A percentile compares a stretch with the other conserved stretches of the same genome.
Evolutionary conservation across 2,888 invertebrate species (phyloP).

Genomic region (Amaurobius ferox): DNA sequence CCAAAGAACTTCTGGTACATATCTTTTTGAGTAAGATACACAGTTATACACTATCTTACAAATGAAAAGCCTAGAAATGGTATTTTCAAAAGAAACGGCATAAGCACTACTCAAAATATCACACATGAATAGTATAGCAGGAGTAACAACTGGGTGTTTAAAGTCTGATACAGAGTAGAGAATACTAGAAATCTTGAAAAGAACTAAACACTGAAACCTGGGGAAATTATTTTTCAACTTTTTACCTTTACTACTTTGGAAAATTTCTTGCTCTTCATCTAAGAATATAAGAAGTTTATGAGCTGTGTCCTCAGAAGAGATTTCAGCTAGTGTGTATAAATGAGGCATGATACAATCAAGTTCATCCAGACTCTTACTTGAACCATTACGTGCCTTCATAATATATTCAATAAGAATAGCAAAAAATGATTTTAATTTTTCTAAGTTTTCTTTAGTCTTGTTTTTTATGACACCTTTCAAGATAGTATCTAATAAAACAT

Average conservation of each 20-base stretch:
- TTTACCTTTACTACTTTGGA: slow-evolving; percentile 21
- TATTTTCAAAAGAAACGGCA: slow-evolving; percentile 83
- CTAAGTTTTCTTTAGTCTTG: slow-evolving; percentile 85
- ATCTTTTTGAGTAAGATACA: slow-evolving; percentile 86
- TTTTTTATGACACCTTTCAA: slow-evolving; percentile 87
- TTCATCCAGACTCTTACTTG: slow-evolving; percentile 74
- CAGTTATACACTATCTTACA: slow-evolving; percentile 87
- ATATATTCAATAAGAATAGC: slow-evolving; percentile 87
- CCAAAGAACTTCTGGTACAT: slow-evolving; percentile 87
- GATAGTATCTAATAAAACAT: slow-evolving; percentile 86
- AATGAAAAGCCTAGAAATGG: slow-evolving; percentile 87
- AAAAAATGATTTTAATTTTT: slow-evolving; percentile 85
- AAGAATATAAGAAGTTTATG: slow-evolving; percentile 36
- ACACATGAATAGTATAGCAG: slow-evolving; percentile 88
- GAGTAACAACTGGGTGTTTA: slow-evolving; percentile 91
- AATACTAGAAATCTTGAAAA: slow-evolving; percentile 88
- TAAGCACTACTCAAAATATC: slow-evolving; percentile 83
- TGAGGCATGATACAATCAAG: slow-evolving; percentile 38
- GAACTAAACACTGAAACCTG: slow-evolving; percentile 80
- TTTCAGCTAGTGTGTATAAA: slow-evolving; percentile 46
- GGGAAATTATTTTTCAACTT: slow-evolving; percentile 53
- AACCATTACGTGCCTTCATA: slow-evolving; percentile 82
- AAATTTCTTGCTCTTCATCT: slow-evolving; percentile 48
- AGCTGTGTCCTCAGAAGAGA: slow-evolving; percentile 25
- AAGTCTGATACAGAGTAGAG: slow-evolving; percentile 94